phyloP scores from a whole-genome alignment of 1,140 invertebrate genomes.

The Drosophila lini region DNA sequence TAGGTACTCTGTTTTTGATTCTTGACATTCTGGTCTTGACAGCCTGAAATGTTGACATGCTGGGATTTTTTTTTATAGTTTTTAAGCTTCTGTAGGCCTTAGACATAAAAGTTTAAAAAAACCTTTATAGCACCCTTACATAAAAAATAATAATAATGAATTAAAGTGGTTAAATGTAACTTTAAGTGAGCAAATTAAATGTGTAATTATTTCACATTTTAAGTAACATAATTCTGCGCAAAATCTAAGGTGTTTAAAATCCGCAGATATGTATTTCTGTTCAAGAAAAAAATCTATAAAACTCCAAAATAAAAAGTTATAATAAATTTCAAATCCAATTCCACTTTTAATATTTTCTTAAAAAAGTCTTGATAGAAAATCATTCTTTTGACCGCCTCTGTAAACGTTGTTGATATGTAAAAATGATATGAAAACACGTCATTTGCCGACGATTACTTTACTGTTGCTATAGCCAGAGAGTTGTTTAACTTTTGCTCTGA shows the following conservation, averaged over 20 bases:
- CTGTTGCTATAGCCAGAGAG: constrained; percentile 64
- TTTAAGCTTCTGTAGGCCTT: not conserved
- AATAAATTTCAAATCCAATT: not conserved
- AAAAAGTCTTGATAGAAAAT: not conserved
- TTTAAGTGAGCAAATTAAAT: not conserved
- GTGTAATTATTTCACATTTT: not conserved
- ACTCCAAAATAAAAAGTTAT: not conserved
- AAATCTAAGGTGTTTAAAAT: not conserved
- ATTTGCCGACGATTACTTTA: constrained; percentile 49
- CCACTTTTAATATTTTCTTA: not conserved
- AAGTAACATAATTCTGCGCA: not conserved
- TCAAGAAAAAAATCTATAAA: no score
- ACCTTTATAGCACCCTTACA: no score
- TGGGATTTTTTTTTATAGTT: not conserved
- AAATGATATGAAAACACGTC: constrained; percentile 64
- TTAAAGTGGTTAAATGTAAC: not conserved
- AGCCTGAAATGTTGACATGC: not conserved
- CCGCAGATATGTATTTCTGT: not conserved
- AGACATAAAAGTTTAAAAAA: not conserved
- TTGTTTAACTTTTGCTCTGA: constrained; percentile 71
- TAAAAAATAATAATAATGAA: no score
- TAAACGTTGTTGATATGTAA: constrained; percentile 29
- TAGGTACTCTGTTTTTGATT: not conserved
- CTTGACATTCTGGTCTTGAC: not conserved
- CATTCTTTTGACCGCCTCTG: not conserved